These are phyloP conservation scores for Aspidiotus destructor DNA, from an alignment of 2,888 invertebrate species.

Conservation along the genomic window DNA sequence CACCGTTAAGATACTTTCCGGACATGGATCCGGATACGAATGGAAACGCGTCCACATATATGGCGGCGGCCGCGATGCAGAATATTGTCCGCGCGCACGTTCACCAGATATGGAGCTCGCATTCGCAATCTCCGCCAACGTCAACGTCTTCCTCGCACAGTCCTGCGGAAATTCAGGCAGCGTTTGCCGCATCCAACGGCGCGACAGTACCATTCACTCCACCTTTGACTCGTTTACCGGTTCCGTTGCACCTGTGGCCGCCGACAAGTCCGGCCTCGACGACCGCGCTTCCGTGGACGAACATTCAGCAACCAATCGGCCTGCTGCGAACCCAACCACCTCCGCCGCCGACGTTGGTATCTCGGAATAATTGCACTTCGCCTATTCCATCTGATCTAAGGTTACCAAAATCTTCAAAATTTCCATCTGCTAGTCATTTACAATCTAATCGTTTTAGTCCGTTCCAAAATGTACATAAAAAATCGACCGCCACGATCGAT, in stretches of 20 bases:
- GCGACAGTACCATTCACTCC: conserved; percentile 25
- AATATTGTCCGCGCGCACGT: conserved; percentile 21
- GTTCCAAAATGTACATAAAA: conserved; percentile 27
- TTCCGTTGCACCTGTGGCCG: conserved; percentile 27
- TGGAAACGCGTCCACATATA: conserved; percentile 24
- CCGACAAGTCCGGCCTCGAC: conserved; percentile 15
- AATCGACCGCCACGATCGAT: conserved; percentile 28
- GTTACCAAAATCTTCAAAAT: conserved; percentile 29
- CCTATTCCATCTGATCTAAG: conserved; percentile 30
- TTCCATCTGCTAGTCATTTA: conserved; percentile 31
- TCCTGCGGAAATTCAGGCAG: conserved; percentile 13
- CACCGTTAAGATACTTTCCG: conserved; percentile 23
- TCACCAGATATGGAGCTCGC: conserved; percentile 23
- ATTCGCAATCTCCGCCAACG: conserved; percentile 20
- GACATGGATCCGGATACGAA: conserved; percentile 21
- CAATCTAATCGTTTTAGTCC: conserved; percentile 32
- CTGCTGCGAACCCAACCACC: conserved; percentile 18
- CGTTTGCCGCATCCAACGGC: conserved; percentile 21
- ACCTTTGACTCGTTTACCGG: conserved; percentile 27
- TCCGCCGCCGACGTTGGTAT: conserved; percentile 25
- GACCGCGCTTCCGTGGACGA: conserved; percentile 26
- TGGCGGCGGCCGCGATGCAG: conserved; percentile 21
- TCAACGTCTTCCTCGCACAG: conserved; percentile 22
- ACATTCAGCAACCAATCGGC: conserved; percentile 28
- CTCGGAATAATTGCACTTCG: conserved; percentile 26